Base-by-base conservation (phyloP, 1,140 invertebrate species). In the Helicoverpa zea region DNA sequence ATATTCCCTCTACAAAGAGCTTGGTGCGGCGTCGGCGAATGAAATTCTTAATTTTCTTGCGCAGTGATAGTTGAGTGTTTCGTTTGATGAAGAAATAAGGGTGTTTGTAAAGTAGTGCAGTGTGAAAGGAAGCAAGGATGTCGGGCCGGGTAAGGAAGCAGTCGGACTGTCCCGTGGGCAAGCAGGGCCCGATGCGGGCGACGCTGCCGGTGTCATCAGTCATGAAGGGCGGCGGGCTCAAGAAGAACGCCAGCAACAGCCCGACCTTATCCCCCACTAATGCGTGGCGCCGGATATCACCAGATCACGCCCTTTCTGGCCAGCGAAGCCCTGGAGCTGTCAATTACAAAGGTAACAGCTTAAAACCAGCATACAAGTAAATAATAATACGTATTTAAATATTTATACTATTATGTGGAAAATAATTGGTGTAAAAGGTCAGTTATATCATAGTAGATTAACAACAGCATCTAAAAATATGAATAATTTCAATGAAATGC, bases 101-200 rank as follows among this genome's bases (percentile, higher is more conserved):
- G 59, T 72, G 72, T 88, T 81, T 85, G 80, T 81, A 85, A 82
- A 77, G 81, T 78, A 77, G 84, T 87, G 84, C 78, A 82, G 84
- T 75, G 78, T 86, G 79, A 83, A 54, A 51, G 83, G 59, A 81
- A 81, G 81, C 56, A 63, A 91, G 95, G 91, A 96, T 96, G 96
- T 96, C 96, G 90, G 95, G 95, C 88, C 96, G 96, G 88, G 96
- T 96, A 92, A 95, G 96, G 89, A 97, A 97, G 93, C 96, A 96
- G 84, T 97, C 96, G 81, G 96, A 97, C 87, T 97, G 96, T 89
- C 96, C 96, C 81, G 95, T 95, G 77, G 95, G 96, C 35, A 97
- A 97, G 94, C 96, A 96, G 86, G 97, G 97, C 47, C 97, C 97
- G 80, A 96, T 97, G 96, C 96, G 97, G 90, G 97, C 97, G 56